Conservation (phyloP, 2,113 vertebrate species). For the Dicerorhinus sumatrensis region DNA sequence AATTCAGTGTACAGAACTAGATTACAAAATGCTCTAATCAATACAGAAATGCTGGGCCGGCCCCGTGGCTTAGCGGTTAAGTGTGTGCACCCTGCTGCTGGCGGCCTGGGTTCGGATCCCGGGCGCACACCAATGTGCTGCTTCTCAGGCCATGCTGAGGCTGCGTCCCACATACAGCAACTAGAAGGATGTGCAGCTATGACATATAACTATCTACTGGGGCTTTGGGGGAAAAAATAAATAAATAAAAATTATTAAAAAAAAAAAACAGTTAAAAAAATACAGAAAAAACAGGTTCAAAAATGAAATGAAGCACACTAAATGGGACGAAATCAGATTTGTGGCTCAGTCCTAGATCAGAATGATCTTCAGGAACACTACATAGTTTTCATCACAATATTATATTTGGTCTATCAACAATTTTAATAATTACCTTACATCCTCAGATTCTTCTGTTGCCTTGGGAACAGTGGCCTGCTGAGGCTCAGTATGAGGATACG, state of each 20-base stretch:
- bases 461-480: conserved; percentile 91
- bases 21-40: not conserved
- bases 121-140: no score
- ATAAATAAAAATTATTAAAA: no score
- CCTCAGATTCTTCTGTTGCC: conserved; percentile 91
- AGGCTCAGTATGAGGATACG: conserved; percentile 93
- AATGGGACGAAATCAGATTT: not conserved
- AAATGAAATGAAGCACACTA: not conserved
- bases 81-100: no score
- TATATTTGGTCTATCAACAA: not conserved
- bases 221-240: no score
- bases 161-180: no score
- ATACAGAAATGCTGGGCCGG: not conserved
- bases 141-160: no score
- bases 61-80: no score
- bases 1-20: not conserved
- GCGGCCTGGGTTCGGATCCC: no score
- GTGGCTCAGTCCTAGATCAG: not conserved
- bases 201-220: no score
- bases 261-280: not conserved
- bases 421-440: conserved; percentile 87
- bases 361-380: not conserved
- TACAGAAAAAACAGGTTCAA: not conserved
- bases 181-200: no score
- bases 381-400: not conserved